Conservation (phyloP, 2,113 vertebrate genomes). For the Ginglymostoma cirratum region DNA sequence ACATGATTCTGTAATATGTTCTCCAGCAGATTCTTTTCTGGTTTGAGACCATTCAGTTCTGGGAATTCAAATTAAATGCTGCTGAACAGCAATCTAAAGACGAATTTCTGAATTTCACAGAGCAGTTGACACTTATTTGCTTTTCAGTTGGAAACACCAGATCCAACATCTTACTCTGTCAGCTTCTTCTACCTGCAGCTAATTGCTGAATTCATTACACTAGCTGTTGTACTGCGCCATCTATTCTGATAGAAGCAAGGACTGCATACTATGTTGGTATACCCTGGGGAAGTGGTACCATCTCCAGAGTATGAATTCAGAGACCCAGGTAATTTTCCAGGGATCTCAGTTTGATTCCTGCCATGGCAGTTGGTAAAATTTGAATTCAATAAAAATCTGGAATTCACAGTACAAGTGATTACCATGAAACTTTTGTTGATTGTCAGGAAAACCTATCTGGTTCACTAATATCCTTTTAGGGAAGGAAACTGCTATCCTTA, state of each 20-base stretch:
- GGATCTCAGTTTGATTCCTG: too few species aligned
- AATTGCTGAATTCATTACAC: conserved; percentile 10
- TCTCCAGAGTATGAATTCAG: too few species aligned
- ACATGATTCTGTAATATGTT: not conserved
- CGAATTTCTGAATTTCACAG: not conserved
- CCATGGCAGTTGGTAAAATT: too few species aligned
- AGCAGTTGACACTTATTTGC: not conserved
- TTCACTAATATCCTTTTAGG: too few species aligned
- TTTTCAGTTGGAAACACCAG: not conserved
- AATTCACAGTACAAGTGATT: too few species aligned
- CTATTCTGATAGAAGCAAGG: not conserved
- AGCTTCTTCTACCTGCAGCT: not conserved
- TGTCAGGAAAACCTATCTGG: too few species aligned
- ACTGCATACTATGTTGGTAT: not conserved
- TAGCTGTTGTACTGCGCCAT: not conserved
- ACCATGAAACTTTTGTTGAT: too few species aligned
- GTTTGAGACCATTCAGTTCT: not conserved
- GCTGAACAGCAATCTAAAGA: not conserved
- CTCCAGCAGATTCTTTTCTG: not conserved
- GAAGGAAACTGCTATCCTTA: too few species aligned
- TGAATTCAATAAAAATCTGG: too few species aligned
- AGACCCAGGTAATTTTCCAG: too few species aligned
- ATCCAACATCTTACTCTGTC: not conserved
- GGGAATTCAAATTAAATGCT: not conserved
- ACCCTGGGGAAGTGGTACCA: too few species aligned